A percentile compares a stretch with the other conserved stretches of the same genome.
phyloP scores from a whole-genome alignment of 2,797 vertebrate species.

The Scarus forsteni region DNA sequence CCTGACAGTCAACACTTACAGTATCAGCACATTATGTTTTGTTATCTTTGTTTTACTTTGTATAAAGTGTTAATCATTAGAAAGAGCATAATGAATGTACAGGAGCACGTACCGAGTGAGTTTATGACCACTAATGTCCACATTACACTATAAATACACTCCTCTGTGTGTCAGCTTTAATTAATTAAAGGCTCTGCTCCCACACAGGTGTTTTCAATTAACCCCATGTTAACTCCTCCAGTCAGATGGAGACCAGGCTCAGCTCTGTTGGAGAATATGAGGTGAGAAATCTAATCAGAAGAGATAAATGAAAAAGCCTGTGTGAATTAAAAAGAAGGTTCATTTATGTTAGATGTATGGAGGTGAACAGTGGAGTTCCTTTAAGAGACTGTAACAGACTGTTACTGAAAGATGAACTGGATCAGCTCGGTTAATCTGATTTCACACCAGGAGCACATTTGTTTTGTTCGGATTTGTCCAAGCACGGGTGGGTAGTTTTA shows the following conservation, averaged over 20 bases:
- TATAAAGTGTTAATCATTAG: neutral
- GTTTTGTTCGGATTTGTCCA: no score
- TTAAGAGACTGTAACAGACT: no score
- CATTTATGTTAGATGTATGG: no score
- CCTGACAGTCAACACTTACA: no score
- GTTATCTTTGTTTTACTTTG: no score
- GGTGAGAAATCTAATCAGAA: neutral
- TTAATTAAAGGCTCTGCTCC: neutral
- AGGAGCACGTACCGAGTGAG: neutral
- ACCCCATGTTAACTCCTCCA: conserved; percentile 6
- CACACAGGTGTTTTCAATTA: conserved; percentile 8
- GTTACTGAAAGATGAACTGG: no score
- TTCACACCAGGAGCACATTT: no score
- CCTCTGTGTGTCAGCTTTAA: neutral
- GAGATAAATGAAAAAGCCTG: neutral
- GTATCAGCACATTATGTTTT: no score
- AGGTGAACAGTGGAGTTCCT: no score
- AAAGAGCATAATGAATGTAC: neutral
- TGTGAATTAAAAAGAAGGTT: neutral
- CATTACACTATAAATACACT: neutral
- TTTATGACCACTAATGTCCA: neutral
- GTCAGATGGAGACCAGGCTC: neutral
- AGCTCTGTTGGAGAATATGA: neutral
- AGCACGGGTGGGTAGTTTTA: no score
- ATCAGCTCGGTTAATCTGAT: no score